These are phyloP conservation scores for Peromyscus aztecus DNA, from an alignment of 2,797 vertebrate species.

Conservation along the genomic window DNA sequence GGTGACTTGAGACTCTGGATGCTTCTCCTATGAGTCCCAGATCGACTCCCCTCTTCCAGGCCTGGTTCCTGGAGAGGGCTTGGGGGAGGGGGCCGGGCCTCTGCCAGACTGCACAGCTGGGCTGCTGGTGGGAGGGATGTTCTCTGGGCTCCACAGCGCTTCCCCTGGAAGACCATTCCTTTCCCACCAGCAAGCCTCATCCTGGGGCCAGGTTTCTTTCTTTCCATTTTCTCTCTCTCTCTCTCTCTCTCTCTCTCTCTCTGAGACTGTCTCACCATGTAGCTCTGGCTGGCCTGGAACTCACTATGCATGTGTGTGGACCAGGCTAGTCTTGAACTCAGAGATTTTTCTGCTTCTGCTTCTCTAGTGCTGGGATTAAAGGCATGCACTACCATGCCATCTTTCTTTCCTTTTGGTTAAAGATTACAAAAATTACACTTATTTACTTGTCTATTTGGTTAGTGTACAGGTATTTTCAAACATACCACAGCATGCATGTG, in stretches of 20 bases:
- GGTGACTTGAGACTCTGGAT: not conserved
- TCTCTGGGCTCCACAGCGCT: not conserved
- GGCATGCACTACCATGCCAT: not conserved
- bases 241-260: not conserved
- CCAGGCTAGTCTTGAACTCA: not conserved
- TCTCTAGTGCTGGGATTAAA: not conserved
- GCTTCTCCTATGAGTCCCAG: not conserved
- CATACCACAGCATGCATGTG: not conserved
- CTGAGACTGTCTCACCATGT: not conserved
- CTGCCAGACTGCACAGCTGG: slow-evolving; percentile 33
- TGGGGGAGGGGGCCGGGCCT: not conserved
- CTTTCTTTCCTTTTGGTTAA: not conserved
- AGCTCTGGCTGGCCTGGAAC: not conserved
- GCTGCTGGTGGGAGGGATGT: not conserved
- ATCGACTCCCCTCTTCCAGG: not conserved
- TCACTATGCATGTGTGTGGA: not conserved
- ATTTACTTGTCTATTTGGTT: not conserved
- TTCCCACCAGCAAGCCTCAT: not conserved
- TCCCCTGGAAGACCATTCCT: not conserved
- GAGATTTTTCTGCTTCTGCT: not conserved
- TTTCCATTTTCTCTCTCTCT: rapidly evolving
- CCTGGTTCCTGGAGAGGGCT: not conserved
- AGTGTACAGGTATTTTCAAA: no score
- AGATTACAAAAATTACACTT: not conserved
- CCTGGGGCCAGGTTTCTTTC: not conserved